Base-by-base conservation (phyloP, 2,888 invertebrate genomes). In the Macropis europaea region DNA sequence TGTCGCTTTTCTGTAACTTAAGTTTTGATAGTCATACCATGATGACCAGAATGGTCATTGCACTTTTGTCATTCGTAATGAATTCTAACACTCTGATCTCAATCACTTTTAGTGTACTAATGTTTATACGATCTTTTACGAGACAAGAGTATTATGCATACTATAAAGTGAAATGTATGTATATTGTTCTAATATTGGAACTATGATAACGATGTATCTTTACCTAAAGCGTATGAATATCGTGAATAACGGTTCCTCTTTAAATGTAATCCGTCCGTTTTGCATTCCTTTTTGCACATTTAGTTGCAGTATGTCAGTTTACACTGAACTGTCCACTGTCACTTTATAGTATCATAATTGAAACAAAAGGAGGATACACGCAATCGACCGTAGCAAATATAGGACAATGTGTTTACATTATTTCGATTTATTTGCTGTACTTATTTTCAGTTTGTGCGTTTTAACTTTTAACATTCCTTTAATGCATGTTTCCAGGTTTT, bases 401-500 rank as follows among this genome's bases (percentile, higher is more conserved):
- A 34, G 36, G 38, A 72, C 60, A 57, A 76, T 69, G 40, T 67
- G 66, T 62, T 40, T 76, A 56, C 56, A 56, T 53, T 64, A 62
- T 36, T 68, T 79, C 76, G 62, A 76, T 57, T 79, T 69, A 80
- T 79, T 77, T 78, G 76, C 71, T 71, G 71, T 52, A 69, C 43
- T 80, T 81, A 76, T 79, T 80, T 80, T 81, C 67, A 80, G 79
- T 73, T 79, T 61, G 54, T 68, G 67, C 61, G 63, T 79, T 56
- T 76, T 69, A 76, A 72, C 66, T 63, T 64, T 40, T 76, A 80
- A 81, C 79, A 42, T 60, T 56, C 60, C 30, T 87, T 88, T 82
- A 76, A 83, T 86, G 89, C 89, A 89, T 89, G 89, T 84, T 87
- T 89, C 82, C 87, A 88, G 88, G 88, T 85, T 84, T 87, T 61